phyloP scores from a whole-genome alignment of 2,888 invertebrate genomes.

The Xiphydria camelus region DNA sequence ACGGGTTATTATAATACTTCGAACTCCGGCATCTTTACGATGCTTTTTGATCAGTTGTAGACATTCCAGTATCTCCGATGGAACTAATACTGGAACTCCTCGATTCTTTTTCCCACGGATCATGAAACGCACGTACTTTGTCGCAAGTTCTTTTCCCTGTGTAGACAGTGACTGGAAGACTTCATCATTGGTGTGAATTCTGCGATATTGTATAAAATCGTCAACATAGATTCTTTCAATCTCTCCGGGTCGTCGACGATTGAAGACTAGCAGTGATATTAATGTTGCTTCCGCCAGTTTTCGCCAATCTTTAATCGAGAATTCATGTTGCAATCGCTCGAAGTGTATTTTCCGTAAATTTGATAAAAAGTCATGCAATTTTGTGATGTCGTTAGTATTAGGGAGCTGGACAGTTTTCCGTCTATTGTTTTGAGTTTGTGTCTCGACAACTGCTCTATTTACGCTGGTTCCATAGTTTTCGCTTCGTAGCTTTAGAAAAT shows the following conservation, averaged over 20 bases:
- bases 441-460: constrained; percentile 11
- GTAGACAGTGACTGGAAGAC: neutral
- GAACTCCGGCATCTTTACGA: constrained; percentile 2
- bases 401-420: constrained; percentile 11
- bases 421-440: constrained; percentile 5
- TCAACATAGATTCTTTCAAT: constrained; percentile 9
- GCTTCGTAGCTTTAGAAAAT: constrained; percentile 4
- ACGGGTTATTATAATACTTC: neutral
- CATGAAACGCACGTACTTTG: constrained; percentile 5
- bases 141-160: constrained; percentile 1
- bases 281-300: constrained; percentile 8
- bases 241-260: constrained; percentile 13
- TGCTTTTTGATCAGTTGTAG: neutral
- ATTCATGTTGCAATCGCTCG: neutral
- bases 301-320: constrained; percentile 1
- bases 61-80: constrained; percentile 9
- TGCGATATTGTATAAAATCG: no score
- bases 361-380: neutral
- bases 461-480: constrained; percentile 10
- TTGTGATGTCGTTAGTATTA: constrained; percentile 4
- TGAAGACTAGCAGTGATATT: constrained; percentile 9
- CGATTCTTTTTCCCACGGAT: constrained; percentile 15
- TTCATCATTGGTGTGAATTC: constrained; percentile 3
- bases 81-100: constrained; percentile 15
- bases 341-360: neutral